A percentile compares a stretch with the other conserved stretches of the same genome.
Conservation (phyloP, 1,140 invertebrate genomes). For the Dryas iulia region DNA sequence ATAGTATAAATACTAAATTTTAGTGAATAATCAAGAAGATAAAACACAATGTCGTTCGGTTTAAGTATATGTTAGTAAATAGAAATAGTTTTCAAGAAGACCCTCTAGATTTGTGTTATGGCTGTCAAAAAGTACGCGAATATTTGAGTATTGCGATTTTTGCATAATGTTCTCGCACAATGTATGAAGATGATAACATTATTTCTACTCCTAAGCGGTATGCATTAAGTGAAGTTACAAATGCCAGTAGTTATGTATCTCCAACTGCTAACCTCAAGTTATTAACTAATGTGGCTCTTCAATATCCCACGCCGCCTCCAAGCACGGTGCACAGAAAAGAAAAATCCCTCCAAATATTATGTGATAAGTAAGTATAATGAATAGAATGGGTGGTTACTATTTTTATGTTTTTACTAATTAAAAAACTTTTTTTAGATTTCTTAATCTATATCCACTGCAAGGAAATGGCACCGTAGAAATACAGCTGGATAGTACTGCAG, state of each 20-base stretch:
- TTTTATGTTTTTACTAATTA: background rate
- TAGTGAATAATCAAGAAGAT: background rate
- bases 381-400: background rate
- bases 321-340: slow-evolving; percentile 79
- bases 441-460: slow-evolving; percentile 80
- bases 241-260: slow-evolving; percentile 78
- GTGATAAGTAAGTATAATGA: slow-evolving; percentile 76
- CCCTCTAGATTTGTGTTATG: slow-evolving; percentile 58
- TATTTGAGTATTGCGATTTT: slow-evolving; percentile 55
- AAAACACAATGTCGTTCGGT: background rate
- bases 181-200: slow-evolving; percentile 77
- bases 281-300: slow-evolving; percentile 81
- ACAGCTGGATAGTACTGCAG: slow-evolving; percentile 81
- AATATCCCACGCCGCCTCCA: slow-evolving; percentile 74
- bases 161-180: slow-evolving; percentile 76
- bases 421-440: slow-evolving; percentile 69
- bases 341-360: slow-evolving; percentile 81
- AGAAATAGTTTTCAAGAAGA: slow-evolving; percentile 24
- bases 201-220: slow-evolving; percentile 79
- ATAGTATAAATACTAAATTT: background rate
- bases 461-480: slow-evolving; percentile 75
- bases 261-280: slow-evolving; percentile 82
- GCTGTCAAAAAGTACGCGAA: slow-evolving; percentile 74
- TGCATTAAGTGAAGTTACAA: slow-evolving; percentile 79
- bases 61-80: background rate